Evolutionary conservation across 2,113 vertebrate species (phyloP).

Genomic region (Clarias gariepinus): DNA sequence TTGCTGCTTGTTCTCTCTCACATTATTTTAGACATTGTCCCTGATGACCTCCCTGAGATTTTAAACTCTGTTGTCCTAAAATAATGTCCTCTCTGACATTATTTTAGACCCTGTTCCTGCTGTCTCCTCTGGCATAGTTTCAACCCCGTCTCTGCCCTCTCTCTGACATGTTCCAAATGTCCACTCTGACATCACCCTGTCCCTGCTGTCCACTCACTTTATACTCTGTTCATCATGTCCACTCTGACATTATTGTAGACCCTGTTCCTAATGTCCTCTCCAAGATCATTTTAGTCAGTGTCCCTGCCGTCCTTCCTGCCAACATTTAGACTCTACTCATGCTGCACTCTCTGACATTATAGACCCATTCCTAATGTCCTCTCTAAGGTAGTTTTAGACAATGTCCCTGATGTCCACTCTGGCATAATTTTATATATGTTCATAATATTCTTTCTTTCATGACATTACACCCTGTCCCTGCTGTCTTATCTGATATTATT

Average conservation of each 20-base stretch:
- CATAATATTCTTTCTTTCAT: not conserved
- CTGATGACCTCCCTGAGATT: not conserved
- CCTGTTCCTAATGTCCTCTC: not conserved
- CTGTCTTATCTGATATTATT: not conserved
- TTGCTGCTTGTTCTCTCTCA: not conserved
- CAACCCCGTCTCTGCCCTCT: not conserved
- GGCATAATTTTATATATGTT: constrained; percentile 6
- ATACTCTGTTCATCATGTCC: not conserved
- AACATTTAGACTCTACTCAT: not conserved
- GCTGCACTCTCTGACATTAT: not conserved
- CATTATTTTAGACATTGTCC: not conserved
- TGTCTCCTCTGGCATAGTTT: not conserved
- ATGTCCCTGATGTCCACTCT: not conserved
- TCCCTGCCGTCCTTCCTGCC: not conserved
- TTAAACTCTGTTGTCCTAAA: not conserved
- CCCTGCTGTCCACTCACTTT: not conserved
- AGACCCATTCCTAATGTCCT: not conserved
- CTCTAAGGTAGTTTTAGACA: not conserved
- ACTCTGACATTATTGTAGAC: not conserved
- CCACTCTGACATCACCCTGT: not conserved
- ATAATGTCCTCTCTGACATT: not conserved
- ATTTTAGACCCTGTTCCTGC: not conserved
- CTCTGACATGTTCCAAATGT: not conserved
- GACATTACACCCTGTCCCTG: not conserved
- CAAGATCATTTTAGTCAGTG: not conserved